These are phyloP conservation scores for Hoplostethus mediterraneus DNA, from an alignment of 2,797 vertebrate species.

Conservation along the genomic window DNA sequence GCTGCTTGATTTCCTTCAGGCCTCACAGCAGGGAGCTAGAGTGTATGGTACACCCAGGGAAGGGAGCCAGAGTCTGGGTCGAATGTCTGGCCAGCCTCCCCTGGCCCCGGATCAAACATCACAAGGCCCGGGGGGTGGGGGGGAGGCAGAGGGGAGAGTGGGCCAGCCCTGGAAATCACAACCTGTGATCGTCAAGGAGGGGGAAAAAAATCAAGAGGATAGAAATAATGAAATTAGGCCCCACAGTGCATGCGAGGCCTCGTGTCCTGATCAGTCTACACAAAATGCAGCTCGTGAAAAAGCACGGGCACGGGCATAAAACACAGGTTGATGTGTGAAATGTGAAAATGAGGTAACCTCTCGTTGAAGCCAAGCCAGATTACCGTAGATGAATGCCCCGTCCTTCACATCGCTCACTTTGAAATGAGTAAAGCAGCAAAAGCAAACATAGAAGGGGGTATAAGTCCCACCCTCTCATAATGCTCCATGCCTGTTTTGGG, in stretches of 20 bases:
- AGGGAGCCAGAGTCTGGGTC: constrained; percentile 70
- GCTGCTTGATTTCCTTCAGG: constrained; percentile 76
- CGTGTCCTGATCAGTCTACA: constrained; percentile 33
- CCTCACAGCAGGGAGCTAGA: constrained; percentile 75
- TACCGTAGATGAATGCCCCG: constrained; percentile 13
- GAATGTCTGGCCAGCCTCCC: constrained; percentile 73
- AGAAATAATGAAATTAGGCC: constrained; percentile 75
- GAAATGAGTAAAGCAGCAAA: constrained; percentile 37
- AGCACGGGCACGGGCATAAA: neutral
- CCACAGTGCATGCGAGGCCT: constrained; percentile 29
- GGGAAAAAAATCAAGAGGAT: constrained; percentile 66
- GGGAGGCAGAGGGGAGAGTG: neutral
- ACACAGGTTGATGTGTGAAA: constrained; percentile 12
- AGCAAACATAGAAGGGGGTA: constrained; percentile 20
- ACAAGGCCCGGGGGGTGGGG: constrained; percentile 47
- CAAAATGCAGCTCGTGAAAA: constrained; percentile 5
- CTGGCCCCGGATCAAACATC: constrained; percentile 78
- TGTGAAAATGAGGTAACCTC: constrained; percentile 49
- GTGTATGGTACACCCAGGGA: constrained; percentile 70
- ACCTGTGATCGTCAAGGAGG: constrained; percentile 72
- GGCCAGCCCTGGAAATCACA: constrained; percentile 63
- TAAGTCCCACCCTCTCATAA: neutral
- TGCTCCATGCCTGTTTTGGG: constrained; percentile 6
- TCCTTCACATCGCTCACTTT: constrained; percentile 39
- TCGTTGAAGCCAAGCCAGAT: constrained; percentile 17